Conservation (phyloP, 2,888 invertebrate species). For the Desoria tigrina region DNA sequence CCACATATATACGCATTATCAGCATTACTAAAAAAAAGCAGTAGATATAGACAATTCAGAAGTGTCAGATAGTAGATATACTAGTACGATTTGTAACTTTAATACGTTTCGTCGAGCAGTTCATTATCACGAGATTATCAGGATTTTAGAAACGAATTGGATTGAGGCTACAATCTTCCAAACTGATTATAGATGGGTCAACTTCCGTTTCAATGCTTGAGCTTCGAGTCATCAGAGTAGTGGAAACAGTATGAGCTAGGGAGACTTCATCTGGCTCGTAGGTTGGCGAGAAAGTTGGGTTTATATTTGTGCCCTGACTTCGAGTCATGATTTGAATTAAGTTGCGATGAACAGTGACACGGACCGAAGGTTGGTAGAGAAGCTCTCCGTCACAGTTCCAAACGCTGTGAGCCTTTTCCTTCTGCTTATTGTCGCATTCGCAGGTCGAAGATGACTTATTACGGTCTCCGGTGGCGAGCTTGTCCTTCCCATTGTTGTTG, state of each 20-base stretch:
- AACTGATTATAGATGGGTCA: conserved; percentile 1
- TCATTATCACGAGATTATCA: no score
- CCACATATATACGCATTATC: no score
- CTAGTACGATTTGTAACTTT: no score
- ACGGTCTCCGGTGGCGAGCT: conserved; percentile 33
- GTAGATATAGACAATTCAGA: no score
- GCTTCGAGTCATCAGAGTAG: conserved; percentile 31
- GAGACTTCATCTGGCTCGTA: conserved; percentile 1
- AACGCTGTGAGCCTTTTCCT: conserved; percentile 60
- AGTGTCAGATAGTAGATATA: no score
- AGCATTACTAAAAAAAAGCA: no score
- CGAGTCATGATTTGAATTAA: conserved; percentile 50
- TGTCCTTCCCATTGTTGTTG: conserved; percentile 8
- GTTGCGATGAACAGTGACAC: conserved; percentile 50
- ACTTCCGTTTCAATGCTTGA: conserved; percentile 17
- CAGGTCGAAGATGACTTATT: conserved; percentile 42
- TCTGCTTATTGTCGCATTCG: conserved; percentile 47
- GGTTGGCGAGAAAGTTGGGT: conserved; percentile 15
- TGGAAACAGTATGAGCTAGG: conserved; percentile 13
- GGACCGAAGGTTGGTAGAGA: conserved; percentile 49
- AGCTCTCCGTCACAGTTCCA: conserved; percentile 86
- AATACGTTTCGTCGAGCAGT: no score
- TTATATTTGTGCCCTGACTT: not conserved
- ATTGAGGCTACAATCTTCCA: not conserved
- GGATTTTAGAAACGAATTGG: not conserved